phyloP scores from a whole-genome alignment of 2,113 vertebrate species.

The Halcyon senegalensis region DNA sequence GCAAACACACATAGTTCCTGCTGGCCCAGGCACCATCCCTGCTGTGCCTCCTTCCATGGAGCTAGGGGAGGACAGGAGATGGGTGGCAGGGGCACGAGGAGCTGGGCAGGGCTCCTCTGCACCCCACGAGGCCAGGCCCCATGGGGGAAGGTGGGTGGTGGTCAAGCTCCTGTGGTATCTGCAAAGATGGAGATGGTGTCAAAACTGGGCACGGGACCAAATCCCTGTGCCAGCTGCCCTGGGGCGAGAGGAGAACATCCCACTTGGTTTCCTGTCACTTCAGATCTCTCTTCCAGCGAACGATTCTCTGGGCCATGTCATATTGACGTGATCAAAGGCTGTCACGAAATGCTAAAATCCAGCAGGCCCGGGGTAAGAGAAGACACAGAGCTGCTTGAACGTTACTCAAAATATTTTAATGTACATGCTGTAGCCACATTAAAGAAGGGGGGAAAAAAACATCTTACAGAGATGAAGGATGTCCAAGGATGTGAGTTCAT shows the following conservation, averaged over 20 bases:
- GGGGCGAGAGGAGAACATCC: neutral
- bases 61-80: neutral
- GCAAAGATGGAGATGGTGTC: fast-evolving
- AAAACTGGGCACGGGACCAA: neutral
- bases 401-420: constrained; percentile 34
- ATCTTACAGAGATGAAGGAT: neutral
- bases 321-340: neutral
- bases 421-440: neutral
- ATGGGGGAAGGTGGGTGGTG: fast-evolving
- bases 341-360: neutral
- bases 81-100: neutral
- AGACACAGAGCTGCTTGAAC: neutral
- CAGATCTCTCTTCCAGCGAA: neutral
- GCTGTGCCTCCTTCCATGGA: neutral
- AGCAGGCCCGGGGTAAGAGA: neutral
- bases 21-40: neutral
- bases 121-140: fast-evolving
- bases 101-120: neutral
- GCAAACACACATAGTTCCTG: neutral
- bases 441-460: neutral
- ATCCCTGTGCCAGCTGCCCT: neutral
- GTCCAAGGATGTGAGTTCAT: neutral
- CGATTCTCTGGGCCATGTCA: fast-evolving
- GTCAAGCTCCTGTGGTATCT: neutral
- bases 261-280: neutral